Percentiles rank a stretch among this genome's conserved stretches.
Evolutionary conservation across 2,113 vertebrate genomes (phyloP).

Genomic region (Chiloscyllium plagiosum): DNA sequence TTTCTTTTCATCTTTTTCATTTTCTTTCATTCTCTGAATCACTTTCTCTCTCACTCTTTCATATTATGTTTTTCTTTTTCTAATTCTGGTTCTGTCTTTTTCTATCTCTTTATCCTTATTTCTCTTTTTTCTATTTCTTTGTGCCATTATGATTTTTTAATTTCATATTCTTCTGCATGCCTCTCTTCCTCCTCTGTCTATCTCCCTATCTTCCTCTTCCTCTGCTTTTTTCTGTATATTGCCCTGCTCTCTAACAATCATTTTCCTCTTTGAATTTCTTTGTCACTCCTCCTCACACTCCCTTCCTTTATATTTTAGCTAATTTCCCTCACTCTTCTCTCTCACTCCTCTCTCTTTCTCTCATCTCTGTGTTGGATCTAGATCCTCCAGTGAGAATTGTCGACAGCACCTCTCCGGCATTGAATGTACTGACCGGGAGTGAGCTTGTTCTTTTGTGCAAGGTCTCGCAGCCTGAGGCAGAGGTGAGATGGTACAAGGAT

Average conservation of each 20-base stretch:
- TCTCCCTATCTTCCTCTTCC: not conserved
- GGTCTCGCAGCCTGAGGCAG: constrained; percentile 63
- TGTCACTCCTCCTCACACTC: not conserved
- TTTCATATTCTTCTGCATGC: not conserved
- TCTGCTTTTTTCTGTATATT: not conserved
- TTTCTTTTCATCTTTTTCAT: no score
- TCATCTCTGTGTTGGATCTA: constrained; percentile 61
- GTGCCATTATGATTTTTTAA: no score
- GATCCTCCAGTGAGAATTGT: constrained; percentile 74
- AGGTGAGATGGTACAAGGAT: constrained; percentile 76
- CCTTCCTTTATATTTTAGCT: not conserved
- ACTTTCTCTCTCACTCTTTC: no score
- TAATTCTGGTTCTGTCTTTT: no score
- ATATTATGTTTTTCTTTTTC: no score
- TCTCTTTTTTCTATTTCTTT: no score
- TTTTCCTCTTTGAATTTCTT: no score
- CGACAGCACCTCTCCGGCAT: constrained; percentile 50
- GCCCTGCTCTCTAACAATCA: no score
- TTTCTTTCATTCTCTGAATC: no score
- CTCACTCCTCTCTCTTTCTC: not conserved
- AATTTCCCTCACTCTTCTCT: not conserved
- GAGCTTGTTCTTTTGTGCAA: constrained; percentile 80
- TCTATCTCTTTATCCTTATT: no score
- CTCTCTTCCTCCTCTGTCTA: not conserved
- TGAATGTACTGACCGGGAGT: constrained; percentile 64